phyloP scores from a whole-genome alignment of 2,797 vertebrate species.

The Enteromius radiatus region DNA sequence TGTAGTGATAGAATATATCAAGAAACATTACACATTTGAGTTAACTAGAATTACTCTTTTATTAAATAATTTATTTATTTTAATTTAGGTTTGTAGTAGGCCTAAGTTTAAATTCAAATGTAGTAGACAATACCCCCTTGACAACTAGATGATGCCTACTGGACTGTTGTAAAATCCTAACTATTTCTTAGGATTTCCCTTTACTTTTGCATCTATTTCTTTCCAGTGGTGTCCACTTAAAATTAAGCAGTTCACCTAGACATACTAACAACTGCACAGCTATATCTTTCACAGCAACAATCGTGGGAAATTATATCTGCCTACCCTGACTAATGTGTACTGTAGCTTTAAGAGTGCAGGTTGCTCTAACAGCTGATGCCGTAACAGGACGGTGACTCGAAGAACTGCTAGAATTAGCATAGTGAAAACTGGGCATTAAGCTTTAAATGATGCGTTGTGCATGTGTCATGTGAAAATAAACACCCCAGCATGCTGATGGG shows the following conservation, averaged over 20 bases:
- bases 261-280: background rate
- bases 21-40: background rate
- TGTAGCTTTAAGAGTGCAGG: constrained; percentile 73
- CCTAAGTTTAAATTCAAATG: no score
- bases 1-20: background rate
- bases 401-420: background rate
- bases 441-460: background rate
- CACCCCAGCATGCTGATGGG: background rate
- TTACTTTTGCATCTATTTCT: background rate
- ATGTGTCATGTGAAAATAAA: background rate
- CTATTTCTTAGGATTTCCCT: background rate
- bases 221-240: background rate
- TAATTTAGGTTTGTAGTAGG: no score
- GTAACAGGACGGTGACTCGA: background rate
- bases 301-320: background rate
- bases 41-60: background rate
- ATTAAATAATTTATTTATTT: no score
- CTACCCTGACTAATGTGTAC: background rate
- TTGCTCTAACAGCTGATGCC: constrained; percentile 29
- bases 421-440: background rate
- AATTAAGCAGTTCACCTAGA: background rate
- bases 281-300: background rate
- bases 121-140: no score
- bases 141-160: background rate
- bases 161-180: background rate